Percentiles rank a stretch among this genome's conserved stretches.
These are phyloP conservation scores for Brachyhypopomus gauderio DNA, from an alignment of 2,113 vertebrate genomes.

Conservation along the genomic window DNA sequence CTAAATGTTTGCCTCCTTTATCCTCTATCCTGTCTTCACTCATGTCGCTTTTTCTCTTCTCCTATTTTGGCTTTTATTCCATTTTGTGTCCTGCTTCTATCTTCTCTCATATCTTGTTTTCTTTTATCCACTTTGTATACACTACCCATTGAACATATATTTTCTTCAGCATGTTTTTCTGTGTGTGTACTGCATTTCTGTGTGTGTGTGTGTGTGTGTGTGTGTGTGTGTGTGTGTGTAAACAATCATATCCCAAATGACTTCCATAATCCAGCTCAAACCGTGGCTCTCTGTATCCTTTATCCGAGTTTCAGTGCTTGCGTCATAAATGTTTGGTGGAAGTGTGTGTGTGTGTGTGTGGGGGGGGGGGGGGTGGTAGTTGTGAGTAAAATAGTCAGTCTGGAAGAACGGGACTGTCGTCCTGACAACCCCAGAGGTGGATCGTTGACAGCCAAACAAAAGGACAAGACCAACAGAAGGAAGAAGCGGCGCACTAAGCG, in stretches of 20 bases:
- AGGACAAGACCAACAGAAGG: conserved; percentile 17
- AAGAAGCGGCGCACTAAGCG: conserved; percentile 32
- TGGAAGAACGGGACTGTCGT: conserved; percentile 34
- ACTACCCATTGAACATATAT: too few relatives aligned
- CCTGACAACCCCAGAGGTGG: conserved; percentile 52
- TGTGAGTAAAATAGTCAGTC: conserved; percentile 30
- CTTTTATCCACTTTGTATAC: too few relatives aligned
- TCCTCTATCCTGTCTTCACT: too few relatives aligned
- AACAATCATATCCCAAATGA: not conserved
- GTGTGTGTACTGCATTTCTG: not conserved
- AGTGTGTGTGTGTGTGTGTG: too few relatives aligned
- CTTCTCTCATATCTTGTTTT: too few relatives aligned
- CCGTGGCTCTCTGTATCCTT: not conserved
- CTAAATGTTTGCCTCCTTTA: too few relatives aligned
- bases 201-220: conserved; percentile 9
- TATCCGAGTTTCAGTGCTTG: conserved; percentile 12
- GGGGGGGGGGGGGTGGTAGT: not conserved
- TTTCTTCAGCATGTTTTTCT: too few relatives aligned
- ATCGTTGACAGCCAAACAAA: conserved; percentile 61
- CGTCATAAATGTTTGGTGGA: conserved; percentile 12
- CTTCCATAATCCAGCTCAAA: not conserved
- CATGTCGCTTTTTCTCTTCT: too few relatives aligned
- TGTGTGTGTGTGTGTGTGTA: not conserved
- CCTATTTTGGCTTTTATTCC: too few relatives aligned
- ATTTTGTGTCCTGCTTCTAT: too few relatives aligned